A percentile compares a stretch with the other conserved stretches of the same genome.
These are phyloP conservation scores for Stratiolaelaps scimitus DNA, from an alignment of 1,140 invertebrate species.

Conservation along the genomic window DNA sequence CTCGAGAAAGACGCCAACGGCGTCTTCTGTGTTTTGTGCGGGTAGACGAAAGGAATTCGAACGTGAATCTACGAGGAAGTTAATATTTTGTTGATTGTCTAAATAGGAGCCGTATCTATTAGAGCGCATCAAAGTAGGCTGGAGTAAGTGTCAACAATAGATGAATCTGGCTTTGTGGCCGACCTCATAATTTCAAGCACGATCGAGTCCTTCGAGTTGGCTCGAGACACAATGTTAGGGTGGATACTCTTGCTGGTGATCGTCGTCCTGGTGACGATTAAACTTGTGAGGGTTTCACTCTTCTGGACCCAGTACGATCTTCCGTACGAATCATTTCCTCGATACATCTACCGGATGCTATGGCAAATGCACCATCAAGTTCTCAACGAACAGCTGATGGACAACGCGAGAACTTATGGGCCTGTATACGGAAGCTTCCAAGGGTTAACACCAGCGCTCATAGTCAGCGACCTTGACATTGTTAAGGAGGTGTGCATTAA, in stretches of 20 bases:
- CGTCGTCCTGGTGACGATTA: neutral
- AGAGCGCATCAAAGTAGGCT: too few relatives aligned
- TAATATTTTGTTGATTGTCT: too few relatives aligned
- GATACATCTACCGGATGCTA: neutral
- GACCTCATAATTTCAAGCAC: too few relatives aligned
- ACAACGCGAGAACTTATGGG: neutral
- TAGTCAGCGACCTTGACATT: neutral
- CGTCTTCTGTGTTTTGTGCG: too few relatives aligned
- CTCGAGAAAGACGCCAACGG: too few relatives aligned
- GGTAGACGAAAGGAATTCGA: too few relatives aligned
- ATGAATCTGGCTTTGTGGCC: too few relatives aligned
- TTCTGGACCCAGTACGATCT: neutral
- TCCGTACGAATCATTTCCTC: neutral
- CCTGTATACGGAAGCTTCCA: neutral
- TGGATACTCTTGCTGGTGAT: neutral
- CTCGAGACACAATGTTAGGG: neutral
- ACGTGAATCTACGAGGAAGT: too few relatives aligned
- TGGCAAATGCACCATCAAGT: neutral
- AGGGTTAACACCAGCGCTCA: neutral
- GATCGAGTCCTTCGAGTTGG: constrained; percentile 2
- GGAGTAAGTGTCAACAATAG: too few relatives aligned
- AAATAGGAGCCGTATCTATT: too few relatives aligned
- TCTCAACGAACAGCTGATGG: neutral
- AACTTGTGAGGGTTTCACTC: neutral
- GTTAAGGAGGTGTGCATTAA: neutral